Conservation (phyloP, 2,113 vertebrate species). For the Sterna hirundo region DNA sequence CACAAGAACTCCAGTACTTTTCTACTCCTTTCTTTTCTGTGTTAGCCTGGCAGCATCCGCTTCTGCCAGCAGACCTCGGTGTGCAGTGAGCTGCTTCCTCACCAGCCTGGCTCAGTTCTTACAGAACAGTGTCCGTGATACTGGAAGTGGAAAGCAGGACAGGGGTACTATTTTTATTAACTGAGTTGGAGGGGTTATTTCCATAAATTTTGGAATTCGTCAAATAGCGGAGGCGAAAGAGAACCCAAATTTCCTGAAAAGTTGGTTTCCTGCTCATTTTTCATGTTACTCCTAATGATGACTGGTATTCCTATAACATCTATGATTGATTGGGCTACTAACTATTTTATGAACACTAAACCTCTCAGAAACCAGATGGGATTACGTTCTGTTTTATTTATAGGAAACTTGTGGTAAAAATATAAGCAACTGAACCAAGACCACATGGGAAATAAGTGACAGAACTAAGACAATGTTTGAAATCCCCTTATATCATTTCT, state of each 20-base stretch:
- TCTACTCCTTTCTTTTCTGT: background rate
- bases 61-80: background rate
- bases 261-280: background rate
- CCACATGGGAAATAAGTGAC: background rate
- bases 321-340: background rate
- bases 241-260: background rate
- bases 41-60: background rate
- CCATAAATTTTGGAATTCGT: background rate
- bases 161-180: background rate
- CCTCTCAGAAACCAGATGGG: background rate
- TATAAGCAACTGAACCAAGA: background rate
- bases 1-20: background rate
- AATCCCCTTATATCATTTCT: background rate
- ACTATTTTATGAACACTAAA: conserved; percentile 16
- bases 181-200: background rate
- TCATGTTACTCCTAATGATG: background rate
- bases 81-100: background rate
- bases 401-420: background rate
- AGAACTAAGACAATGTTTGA: background rate
- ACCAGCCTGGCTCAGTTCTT: background rate
- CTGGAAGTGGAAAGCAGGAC: background rate
- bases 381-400: conserved; percentile 25
- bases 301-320: background rate
- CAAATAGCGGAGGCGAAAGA: background rate
- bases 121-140: background rate